Base-by-base conservation (phyloP, 2,113 vertebrate genomes). In the Scatophagus argus region DNA sequence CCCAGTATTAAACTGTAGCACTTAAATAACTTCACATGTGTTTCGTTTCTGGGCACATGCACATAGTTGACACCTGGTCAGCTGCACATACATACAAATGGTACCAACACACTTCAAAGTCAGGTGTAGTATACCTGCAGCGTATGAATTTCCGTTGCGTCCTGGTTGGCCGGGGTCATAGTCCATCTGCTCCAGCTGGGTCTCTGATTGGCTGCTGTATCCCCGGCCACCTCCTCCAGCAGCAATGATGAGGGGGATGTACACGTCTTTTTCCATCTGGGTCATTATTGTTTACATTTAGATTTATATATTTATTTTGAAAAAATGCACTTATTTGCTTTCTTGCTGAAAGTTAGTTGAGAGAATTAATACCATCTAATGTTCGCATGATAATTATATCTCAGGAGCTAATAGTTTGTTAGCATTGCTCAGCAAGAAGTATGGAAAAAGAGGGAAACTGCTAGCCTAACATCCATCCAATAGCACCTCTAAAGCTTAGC, bases 171-270 rank as follows among this genome's bases (percentile, higher is more conserved):
- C 94, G 56, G 92, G 95, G 87, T 97, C 95, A 79, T 93, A 95
- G 87, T 99, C 97, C 88, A 97, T 92, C 59, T 94, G 95, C 93
- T 99, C 98, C 79, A 94, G 93, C 84, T 91, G 87, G 77, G 68
- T 92, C 47, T 88, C 87, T 38, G 92, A 90, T 75, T 86, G 92
- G 89, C 94, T 95, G 84, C 95, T 96, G 77, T 99, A 99, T 78
- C 97, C 97, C 60, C 96, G 95, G 77, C 98, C 98, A 2, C 98
- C 98, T 72, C 97, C 98, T 4, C 98, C 98, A 23, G 97, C 98
- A 58, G 98, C 98, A 69, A 99, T 95, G 90, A 99, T 94, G 85
- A 99, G 94, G 46, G 98, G 98, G 51, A 95, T 81, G 0, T 95
- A 94, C 60, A 94, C 91, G 10, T 92, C 96, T 0, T 95, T 96